Conservation (phyloP, 2,888 invertebrate species). For the Deilephila porcellus region DNA sequence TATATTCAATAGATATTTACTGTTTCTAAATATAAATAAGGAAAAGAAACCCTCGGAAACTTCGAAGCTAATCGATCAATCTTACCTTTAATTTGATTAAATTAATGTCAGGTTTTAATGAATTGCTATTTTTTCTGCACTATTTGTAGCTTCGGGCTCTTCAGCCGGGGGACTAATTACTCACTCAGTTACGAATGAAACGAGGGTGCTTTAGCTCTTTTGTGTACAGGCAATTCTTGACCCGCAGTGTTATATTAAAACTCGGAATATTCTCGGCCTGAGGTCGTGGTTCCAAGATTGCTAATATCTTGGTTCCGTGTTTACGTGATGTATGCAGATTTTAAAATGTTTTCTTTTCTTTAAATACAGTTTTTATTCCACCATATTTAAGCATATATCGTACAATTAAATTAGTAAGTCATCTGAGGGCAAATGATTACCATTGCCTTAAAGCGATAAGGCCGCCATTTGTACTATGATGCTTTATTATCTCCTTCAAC, state of each 20-base stretch:
- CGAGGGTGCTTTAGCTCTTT: slow-evolving; percentile 18
- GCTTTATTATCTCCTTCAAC: no score
- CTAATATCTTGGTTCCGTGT: neutral
- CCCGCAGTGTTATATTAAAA: slow-evolving; percentile 21
- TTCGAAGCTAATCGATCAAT: neutral
- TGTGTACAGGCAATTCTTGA: slow-evolving; percentile 12
- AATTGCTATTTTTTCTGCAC: neutral
- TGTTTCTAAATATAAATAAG: neutral
- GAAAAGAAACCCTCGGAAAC: neutral
- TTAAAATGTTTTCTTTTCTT: no score
- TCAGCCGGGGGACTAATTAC: neutral
- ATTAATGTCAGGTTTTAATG: neutral
- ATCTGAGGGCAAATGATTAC: no score
- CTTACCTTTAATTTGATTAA: neutral
- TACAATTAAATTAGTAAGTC: no score
- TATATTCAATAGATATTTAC: no score
- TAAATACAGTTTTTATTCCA: no score
- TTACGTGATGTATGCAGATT: neutral
- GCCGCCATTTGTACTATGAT: no score
- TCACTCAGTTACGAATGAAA: slow-evolving; percentile 26
- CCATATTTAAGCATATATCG: no score
- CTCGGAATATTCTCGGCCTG: slow-evolving; percentile 3
- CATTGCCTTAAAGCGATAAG: no score
- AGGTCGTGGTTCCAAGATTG: neutral
- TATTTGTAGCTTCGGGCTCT: neutral